Conservation (phyloP, 2,797 vertebrate genomes). For the Channa striata region DNA sequence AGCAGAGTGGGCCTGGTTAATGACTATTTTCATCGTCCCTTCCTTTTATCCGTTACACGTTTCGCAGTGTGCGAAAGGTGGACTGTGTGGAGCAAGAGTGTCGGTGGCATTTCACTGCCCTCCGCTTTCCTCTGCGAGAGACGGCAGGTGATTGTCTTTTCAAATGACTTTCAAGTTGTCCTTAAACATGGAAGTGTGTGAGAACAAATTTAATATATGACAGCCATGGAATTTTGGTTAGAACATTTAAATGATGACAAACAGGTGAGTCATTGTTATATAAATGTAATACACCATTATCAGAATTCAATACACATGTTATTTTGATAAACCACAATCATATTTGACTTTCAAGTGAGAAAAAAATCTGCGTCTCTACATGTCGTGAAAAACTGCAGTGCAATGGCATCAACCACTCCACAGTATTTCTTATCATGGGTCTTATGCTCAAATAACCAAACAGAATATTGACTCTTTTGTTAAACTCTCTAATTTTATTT, state of each 20-base stretch:
- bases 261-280: neutral
- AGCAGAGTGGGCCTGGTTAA: slow-evolving; percentile 26
- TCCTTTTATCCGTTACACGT: slow-evolving; percentile 32
- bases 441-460: neutral
- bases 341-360: neutral
- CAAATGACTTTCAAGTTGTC: slow-evolving; percentile 56
- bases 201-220: slow-evolving; percentile 22
- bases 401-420: neutral
- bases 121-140: slow-evolving; percentile 19
- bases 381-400: slow-evolving; percentile 8
- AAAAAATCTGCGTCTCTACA: neutral
- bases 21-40: slow-evolving; percentile 45
- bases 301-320: neutral
- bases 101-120: slow-evolving; percentile 10
- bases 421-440: neutral
- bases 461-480: neutral
- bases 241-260: slow-evolving; percentile 1
- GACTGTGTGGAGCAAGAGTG: slow-evolving; percentile 13
- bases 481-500: neutral
- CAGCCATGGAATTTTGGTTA: neutral
- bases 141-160: slow-evolving; percentile 54
- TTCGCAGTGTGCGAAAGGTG: slow-evolving; percentile 31
- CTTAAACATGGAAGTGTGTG: neutral
- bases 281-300: neutral
- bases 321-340: neutral